A percentile compares a stretch with the other conserved stretches of the same genome.
These are phyloP conservation scores for Agrenia bidenticulata DNA, from an alignment of 2,888 invertebrate genomes.

Conservation along the genomic window DNA sequence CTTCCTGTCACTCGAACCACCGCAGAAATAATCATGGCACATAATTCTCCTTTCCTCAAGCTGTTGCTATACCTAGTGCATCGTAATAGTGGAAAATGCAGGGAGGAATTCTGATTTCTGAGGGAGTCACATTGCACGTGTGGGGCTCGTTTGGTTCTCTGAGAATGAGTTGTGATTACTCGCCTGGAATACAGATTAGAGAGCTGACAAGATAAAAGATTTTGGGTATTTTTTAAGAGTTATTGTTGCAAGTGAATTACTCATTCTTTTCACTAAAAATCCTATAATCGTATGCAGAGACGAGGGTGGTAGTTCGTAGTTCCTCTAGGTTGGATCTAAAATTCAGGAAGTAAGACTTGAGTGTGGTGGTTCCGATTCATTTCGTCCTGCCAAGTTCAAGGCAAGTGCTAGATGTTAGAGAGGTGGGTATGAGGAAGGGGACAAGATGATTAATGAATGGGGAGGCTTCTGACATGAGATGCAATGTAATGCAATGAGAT, in stretches of 20 bases:
- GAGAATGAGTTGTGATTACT: conserved; percentile 9
- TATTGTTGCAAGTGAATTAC: conserved; percentile 8
- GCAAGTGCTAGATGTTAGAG: neutral
- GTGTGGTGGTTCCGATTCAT: too few relatives aligned
- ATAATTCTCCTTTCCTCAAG: conserved; percentile 1
- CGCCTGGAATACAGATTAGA: conserved; percentile 3
- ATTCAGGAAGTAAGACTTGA: too few relatives aligned
- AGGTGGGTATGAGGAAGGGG: neutral
- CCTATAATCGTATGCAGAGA: too few relatives aligned
- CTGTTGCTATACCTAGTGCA: too few relatives aligned
- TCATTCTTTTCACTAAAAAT: neutral
- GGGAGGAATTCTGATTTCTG: too few relatives aligned
- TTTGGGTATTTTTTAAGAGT: conserved; percentile 1
- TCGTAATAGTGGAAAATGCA: too few relatives aligned
- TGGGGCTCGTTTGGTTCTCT: neutral
- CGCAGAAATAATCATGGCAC: conserved; percentile 5
- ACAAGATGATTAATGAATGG: conserved; percentile 2
- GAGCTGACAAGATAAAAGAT: conserved; percentile 1
- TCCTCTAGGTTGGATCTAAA: too few relatives aligned
- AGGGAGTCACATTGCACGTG: too few relatives aligned
- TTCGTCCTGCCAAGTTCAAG: neutral
- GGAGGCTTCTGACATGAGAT: conserved; percentile 2
- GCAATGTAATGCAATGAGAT: conserved; percentile 22
- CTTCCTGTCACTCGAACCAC: conserved; percentile 2
- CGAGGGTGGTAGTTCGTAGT: too few relatives aligned